Conservation (phyloP, 2,797 vertebrate genomes). For the Darevskia nairensis region DNA sequence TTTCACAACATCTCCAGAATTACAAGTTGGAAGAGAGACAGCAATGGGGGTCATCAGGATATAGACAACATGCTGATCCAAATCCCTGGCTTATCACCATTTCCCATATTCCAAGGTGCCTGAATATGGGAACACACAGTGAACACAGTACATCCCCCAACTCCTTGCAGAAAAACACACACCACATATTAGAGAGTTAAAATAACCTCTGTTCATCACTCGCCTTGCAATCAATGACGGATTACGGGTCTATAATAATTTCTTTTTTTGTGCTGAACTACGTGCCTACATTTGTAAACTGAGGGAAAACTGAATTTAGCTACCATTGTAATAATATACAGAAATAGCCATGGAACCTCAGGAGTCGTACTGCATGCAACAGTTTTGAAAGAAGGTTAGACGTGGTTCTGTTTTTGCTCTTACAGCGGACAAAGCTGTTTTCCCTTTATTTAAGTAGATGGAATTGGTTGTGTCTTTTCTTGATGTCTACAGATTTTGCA, state of each 20-base stretch:
- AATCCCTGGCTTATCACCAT: background rate
- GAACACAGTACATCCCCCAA: too few species aligned
- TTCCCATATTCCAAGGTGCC: background rate
- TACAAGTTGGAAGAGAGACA: background rate
- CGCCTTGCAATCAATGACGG: background rate
- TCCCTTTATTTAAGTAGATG: slow-evolving; percentile 60
- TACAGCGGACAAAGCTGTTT: slow-evolving; percentile 42
- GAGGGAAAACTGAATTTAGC: background rate
- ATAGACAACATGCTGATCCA: too few species aligned
- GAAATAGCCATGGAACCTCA: slow-evolving; percentile 31
- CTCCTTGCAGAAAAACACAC: too few species aligned
- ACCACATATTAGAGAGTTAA: too few species aligned
- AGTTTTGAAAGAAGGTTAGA: slow-evolving; percentile 39
- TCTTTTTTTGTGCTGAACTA: background rate
- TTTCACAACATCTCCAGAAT: background rate
- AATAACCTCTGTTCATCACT: background rate
- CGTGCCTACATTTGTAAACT: background rate
- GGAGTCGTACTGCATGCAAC: background rate
- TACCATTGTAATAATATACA: slow-evolving; percentile 12
- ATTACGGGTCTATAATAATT: background rate
- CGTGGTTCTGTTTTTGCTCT: slow-evolving; percentile 35
- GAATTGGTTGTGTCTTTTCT: slow-evolving; percentile 63
- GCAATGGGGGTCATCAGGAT: background rate
- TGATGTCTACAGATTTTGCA: slow-evolving; percentile 62
- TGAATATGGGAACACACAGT: too few species aligned